Conservation (phyloP, 2,113 vertebrate species). For the Nettapus auritus region DNA sequence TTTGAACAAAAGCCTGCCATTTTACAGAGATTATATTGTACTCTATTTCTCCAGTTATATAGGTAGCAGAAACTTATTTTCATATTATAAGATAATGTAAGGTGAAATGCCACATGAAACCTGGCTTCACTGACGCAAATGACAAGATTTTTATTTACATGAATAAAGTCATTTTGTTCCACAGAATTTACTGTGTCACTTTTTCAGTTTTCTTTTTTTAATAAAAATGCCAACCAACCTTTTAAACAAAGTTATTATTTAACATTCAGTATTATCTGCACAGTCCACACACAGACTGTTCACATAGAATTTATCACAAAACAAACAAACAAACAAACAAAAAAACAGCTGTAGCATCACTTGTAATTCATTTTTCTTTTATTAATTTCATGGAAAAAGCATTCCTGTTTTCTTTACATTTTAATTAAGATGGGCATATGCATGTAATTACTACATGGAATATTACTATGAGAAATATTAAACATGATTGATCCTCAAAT, state of each 20-base stretch:
- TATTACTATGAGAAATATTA: not conserved
- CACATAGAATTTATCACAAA: not conserved
- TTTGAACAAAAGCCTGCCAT: conserved; percentile 60
- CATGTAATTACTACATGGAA: not conserved
- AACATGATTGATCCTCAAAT: not conserved
- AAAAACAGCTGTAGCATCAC: not conserved
- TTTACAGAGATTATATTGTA: conserved; percentile 45
- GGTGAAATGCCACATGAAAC: conserved; percentile 49
- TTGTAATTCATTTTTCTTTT: not conserved
- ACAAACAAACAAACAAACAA: not conserved
- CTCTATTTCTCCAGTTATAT: conserved; percentile 27
- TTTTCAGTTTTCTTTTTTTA: not conserved
- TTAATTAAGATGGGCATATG: not conserved
- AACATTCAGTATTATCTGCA: not conserved
- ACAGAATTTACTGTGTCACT: not conserved
- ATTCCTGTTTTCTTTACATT: not conserved
- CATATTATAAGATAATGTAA: conserved; percentile 51
- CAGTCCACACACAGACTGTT: not conserved
- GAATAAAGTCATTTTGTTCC: not conserved
- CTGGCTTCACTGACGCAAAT: not conserved
- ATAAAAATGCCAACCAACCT: not conserved
- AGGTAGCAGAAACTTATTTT: conserved; percentile 56
- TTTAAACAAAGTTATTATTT: not conserved
- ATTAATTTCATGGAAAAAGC: not conserved
- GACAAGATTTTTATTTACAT: not conserved